These are phyloP conservation scores for Tachuris rubrigastra DNA, from an alignment of 2,113 vertebrate genomes.

Conservation along the genomic window DNA sequence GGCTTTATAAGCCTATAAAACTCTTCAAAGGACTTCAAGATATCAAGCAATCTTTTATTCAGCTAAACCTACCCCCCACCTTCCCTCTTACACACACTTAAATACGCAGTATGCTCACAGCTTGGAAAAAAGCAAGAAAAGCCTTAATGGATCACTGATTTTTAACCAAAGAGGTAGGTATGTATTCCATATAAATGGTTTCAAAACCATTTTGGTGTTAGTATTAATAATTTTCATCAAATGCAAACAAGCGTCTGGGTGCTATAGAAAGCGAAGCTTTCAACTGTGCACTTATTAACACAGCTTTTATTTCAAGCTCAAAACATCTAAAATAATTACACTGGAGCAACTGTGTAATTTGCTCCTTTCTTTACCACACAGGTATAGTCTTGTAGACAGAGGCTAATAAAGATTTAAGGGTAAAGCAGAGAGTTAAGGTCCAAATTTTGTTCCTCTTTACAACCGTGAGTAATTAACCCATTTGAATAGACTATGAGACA, in stretches of 20 bases:
- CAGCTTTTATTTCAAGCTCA: constrained; percentile 74
- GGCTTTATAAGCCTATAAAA: constrained; percentile 85
- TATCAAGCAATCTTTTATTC: constrained; percentile 86
- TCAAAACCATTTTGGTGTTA: constrained; percentile 77
- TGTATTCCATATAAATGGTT: constrained; percentile 71
- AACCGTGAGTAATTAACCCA: constrained; percentile 28
- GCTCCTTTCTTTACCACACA: constrained; percentile 40
- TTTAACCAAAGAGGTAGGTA: constrained; percentile 78
- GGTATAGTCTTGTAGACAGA: constrained; percentile 39
- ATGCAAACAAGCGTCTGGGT: constrained; percentile 71
- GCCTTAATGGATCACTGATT: constrained; percentile 82
- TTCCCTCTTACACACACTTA: constrained; percentile 79
- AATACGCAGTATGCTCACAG: constrained; percentile 81
- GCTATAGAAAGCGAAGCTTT: constrained; percentile 53
- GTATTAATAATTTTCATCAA: constrained; percentile 77
- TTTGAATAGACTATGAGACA: not conserved
- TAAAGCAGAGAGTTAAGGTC: constrained; percentile 18
- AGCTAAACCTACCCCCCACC: constrained; percentile 83
- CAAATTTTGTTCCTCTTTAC: not conserved
- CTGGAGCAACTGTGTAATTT: constrained; percentile 39
- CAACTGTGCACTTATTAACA: constrained; percentile 68
- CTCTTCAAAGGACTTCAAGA: constrained; percentile 82
- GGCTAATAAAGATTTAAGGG: constrained; percentile 54
- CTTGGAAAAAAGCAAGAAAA: constrained; percentile 77
- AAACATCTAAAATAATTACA: constrained; percentile 74